phyloP scores from a whole-genome alignment of 2,888 invertebrate species.

The Ophion costatus region DNA sequence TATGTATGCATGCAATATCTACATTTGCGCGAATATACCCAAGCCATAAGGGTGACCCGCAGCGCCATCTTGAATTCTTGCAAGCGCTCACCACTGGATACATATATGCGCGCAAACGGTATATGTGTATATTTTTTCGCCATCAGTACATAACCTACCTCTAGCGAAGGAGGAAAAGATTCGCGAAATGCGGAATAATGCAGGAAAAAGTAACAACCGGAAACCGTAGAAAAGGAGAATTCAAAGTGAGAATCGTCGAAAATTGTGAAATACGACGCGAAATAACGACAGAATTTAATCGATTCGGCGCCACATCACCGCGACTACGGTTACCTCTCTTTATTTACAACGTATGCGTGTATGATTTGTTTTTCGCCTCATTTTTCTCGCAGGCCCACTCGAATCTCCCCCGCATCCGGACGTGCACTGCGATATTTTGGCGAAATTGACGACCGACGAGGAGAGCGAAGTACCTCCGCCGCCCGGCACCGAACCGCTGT shows the following conservation, averaged over 20 bases:
- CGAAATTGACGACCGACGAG: conserved; percentile 76
- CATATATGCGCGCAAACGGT: conserved; percentile 15
- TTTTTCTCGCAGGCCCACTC: conserved; percentile 53
- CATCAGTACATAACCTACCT: conserved; percentile 63
- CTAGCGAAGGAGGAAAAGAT: conserved; percentile 37
- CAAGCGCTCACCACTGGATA: background rate
- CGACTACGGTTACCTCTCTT: background rate
- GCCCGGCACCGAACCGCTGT: conserved; percentile 80
- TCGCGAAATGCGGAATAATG: conserved; percentile 48
- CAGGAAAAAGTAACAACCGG: background rate
- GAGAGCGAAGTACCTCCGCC: conserved; percentile 82
- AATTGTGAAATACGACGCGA: background rate
- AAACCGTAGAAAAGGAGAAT: conserved; percentile 16
- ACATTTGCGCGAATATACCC: background rate
- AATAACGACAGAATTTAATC: background rate
- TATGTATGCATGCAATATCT: no score
- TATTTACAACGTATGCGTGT: background rate
- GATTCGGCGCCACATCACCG: background rate
- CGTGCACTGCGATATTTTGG: conserved; percentile 72
- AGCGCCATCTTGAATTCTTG: conserved; percentile 59
- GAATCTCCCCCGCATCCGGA: conserved; percentile 75
- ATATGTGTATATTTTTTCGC: conserved; percentile 30
- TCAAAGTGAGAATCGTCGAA: conserved; percentile 43
- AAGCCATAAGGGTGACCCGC: background rate
- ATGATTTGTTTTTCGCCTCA: conserved; percentile 33